Conservation (phyloP, 2,888 invertebrate species). For the Listrodromus nycthemerus region DNA sequence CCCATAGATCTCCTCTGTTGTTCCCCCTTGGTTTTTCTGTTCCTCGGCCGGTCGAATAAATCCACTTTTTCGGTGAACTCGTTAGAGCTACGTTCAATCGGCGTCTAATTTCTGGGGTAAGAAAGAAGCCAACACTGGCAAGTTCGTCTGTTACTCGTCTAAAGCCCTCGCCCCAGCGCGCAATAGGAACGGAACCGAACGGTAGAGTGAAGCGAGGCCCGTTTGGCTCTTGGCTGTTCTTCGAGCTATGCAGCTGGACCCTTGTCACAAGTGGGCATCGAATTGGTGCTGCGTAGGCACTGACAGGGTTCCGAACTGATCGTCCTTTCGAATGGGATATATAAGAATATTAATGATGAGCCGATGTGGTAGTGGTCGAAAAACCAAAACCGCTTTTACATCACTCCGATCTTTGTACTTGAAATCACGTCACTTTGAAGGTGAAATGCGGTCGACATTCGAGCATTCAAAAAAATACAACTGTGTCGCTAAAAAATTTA, state of each 20-base stretch:
- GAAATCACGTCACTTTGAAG: not conserved
- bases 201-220: constrained; percentile 31
- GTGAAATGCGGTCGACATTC: no score
- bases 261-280: constrained; percentile 61
- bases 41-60: constrained; percentile 65
- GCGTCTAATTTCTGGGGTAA: constrained; percentile 64
- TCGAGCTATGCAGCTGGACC: constrained; percentile 53
- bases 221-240: constrained; percentile 23
- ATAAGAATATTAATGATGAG: constrained; percentile 14
- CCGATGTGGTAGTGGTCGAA: not conserved
- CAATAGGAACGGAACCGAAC: constrained; percentile 13
- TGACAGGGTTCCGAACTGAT: constrained; percentile 29
- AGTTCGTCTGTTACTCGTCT: constrained; percentile 65
- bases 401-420: not conserved
- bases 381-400: not conserved
- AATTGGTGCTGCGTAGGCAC: constrained; percentile 27
- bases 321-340: not conserved
- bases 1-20: constrained; percentile 48
- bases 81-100: constrained; percentile 64
- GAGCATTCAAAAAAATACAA: no score
- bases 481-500: not conserved
- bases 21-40: constrained; percentile 40
- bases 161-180: constrained; percentile 33
- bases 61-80: constrained; percentile 71
- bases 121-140: constrained; percentile 58